Evolutionary conservation across 1,140 invertebrate species (phyloP).

Genomic region (Pomacea maculata): DNA sequence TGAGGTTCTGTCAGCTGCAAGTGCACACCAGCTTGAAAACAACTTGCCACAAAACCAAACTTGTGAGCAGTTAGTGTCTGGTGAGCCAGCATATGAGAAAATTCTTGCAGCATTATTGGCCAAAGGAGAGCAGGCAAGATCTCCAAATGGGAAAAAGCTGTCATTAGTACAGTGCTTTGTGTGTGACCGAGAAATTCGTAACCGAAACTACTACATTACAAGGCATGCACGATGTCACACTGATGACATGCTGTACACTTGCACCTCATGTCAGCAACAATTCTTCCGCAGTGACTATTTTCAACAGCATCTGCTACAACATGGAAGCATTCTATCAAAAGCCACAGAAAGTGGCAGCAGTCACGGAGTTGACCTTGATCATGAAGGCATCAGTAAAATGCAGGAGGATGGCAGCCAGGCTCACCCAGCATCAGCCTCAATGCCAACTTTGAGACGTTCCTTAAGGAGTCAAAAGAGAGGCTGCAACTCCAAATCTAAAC

Average conservation of each 20-base stretch:
- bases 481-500: slow-evolving; percentile 5
- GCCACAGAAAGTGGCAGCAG: background rate
- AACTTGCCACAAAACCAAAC: background rate
- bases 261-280: slow-evolving; percentile 9
- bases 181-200: slow-evolving; percentile 18
- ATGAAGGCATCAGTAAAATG: no score
- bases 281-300: slow-evolving; percentile 16
- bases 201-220: slow-evolving; percentile 20
- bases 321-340: background rate
- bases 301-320: slow-evolving; percentile 14
- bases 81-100: slow-evolving; percentile 19
- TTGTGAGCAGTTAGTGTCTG: background rate
- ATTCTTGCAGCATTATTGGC: slow-evolving; percentile 5
- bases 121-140: slow-evolving; percentile 3
- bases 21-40: no score
- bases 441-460: background rate
- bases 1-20: no score
- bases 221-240: slow-evolving; percentile 18
- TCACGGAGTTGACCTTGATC: no score
- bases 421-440: background rate
- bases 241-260: slow-evolving; percentile 17
- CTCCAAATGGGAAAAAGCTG: slow-evolving; percentile 7
- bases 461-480: background rate
- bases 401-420: no score
- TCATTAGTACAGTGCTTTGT: slow-evolving; percentile 23